Base-by-base conservation (phyloP, 2,113 vertebrate species). In the Nerophis ophidion region DNA sequence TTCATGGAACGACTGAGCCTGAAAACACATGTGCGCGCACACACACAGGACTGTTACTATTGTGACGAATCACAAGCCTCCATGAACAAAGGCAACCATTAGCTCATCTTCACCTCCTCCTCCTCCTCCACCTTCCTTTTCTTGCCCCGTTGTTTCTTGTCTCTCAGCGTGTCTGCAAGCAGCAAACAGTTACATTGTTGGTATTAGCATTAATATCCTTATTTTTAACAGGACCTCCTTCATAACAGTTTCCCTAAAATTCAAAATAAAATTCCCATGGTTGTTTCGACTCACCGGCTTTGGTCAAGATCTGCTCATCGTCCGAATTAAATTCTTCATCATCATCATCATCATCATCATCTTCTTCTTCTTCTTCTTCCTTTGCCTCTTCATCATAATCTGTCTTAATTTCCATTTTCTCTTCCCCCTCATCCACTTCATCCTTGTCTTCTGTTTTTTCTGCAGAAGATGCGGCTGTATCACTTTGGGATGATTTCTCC, bases 301-400 rank as follows among this genome's bases (percentile, higher is more conserved):
- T 92, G 48, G 91, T 91, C 46, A 95, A 90, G 65, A 98, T 82
- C 51, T 83, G 83, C 77, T 97, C 95, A 46, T 98, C 96, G 5
- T 81, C 88, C 0, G 93, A 80, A 0, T 91, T 92, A 78, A 90
- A 94, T 17, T 93, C 92, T 0, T 91, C 91, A 6, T 88, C 90
- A 0, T 84, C 82, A 0, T 79, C 87, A 0, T 78, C 79, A 0
- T n/a, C n/a, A n/a, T 91, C 91, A 6, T 88, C 90, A 0, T 84
- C 82, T 0, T 79, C 87, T 0, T 78, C 79, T 0, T 63, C 67
- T 0, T 72, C 76, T 0, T 71, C 83, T 0, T 76, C 65, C 0
- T 91, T 90, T 0, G 90, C 91, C 0, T 63, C 75, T 4, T 73
- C 81, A 1, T 86, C 89, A 4, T 15, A 44, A 8, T 73, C 81